phyloP scores from a whole-genome alignment of 2,797 vertebrate genomes.

The Sebastes oblongus region DNA sequence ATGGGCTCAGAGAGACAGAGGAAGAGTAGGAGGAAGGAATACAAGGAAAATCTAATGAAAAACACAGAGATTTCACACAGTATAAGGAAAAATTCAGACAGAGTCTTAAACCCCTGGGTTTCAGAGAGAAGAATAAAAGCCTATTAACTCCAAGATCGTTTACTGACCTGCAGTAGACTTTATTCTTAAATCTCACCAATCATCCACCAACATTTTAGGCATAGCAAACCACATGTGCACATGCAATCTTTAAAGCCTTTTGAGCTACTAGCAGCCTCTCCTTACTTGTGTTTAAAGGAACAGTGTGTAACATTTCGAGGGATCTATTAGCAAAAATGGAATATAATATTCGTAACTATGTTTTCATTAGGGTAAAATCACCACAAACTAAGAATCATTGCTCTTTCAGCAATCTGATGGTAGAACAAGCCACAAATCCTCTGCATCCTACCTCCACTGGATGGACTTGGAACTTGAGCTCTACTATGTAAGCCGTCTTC shows the following conservation, averaged over 20 bases:
- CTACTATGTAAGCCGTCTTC: too few species aligned
- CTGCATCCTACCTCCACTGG: too few species aligned
- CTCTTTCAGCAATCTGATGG: too few species aligned
- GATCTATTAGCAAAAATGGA: too few species aligned
- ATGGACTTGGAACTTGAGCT: too few species aligned
- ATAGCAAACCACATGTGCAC: not conserved
- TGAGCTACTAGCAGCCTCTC: not conserved
- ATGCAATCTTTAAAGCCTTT: not conserved
- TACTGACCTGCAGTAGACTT: not conserved
- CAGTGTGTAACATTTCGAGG: too few species aligned
- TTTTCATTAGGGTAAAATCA: too few species aligned
- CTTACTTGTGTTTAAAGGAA: not conserved
- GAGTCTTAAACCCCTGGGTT: not conserved
- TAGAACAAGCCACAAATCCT: too few species aligned
- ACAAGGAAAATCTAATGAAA: conserved; percentile 6
- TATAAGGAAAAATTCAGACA: not conserved
- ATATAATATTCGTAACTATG: too few species aligned
- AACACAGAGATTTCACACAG: conserved; percentile 16
- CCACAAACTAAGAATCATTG: too few species aligned
- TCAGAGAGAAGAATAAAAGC: conserved; percentile 6
- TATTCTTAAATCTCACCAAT: not conserved
- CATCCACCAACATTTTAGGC: not conserved
- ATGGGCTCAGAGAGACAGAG: conserved; percentile 1
- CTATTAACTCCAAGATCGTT: not conserved
- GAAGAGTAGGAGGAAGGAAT: not conserved